Base-by-base conservation (phyloP, 2,113 vertebrate species). In the Scalopus aquaticus region DNA sequence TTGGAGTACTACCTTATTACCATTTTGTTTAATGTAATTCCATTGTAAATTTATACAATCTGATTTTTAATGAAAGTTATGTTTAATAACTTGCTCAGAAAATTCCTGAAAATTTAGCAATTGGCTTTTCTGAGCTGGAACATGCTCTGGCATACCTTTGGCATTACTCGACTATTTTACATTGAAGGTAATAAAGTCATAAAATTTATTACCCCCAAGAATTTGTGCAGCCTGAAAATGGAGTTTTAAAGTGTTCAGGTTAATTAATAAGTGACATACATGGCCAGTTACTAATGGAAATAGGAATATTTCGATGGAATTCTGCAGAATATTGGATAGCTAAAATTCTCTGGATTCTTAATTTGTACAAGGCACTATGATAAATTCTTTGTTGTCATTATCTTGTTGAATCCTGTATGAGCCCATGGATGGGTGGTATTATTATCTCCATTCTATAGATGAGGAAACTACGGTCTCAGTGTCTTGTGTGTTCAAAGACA, bases 211-310 rank as follows among this genome's bases (percentile, higher is more conserved):
- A 58, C 78, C 54, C 54, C 46, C 28, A 54, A 42, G 88, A 90
- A 95, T 78, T 80, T 92, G 12, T 42, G 67, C 26, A 84, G 67
- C 56, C 73, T 58, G 42, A 96, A 96, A 60, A 90, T 22, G 88
- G 82, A 83, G 28, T 37, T 90, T 88, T 77, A 62, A 24, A 85
- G 84, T 39, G 39, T 67, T 92, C 82, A 60, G 32, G 60, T 78
- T 85, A 91, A 90, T 88, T 79, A 95, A 93, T 51, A 96, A 93
- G 73, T 51, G 82, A 64, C 81, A 85, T 62, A 42, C 67, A 84
- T 30, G 11, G 64, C 51, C 69, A 88, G 16, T 92, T 95, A 79
- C 58, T 89, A 92, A 69, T 72, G 73, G 76, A 91, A 95, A 96
- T n/a, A 85, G 51, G 80, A 86, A 37, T 92, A n/a, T 83, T 65